These are phyloP conservation scores for Electrophaes corylata DNA, from an alignment of 2,888 invertebrate genomes.

Conservation along the genomic window DNA sequence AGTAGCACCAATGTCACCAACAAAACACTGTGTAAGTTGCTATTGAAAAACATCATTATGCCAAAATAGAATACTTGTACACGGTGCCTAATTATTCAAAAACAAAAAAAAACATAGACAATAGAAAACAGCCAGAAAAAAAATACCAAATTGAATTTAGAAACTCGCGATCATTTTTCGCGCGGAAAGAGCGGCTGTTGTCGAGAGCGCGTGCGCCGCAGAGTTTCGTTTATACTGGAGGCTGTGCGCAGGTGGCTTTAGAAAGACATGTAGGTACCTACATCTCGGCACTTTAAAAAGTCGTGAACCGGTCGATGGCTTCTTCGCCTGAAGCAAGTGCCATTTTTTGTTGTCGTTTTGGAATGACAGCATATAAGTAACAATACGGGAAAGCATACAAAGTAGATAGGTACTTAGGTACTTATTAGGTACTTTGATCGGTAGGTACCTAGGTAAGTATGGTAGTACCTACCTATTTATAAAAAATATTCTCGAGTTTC, in stretches of 20 bases:
- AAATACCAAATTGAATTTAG: slow-evolving; percentile 43
- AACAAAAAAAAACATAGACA: not conserved
- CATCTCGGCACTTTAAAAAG: slow-evolving; percentile 25
- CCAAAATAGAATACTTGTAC: not conserved
- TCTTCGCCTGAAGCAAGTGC: slow-evolving; percentile 43
- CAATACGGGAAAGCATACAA: too few relatives aligned
- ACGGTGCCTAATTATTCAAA: slow-evolving; percentile 11
- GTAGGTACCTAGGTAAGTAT: too few relatives aligned
- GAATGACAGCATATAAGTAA: slow-evolving; percentile 10
- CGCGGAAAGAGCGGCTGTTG: slow-evolving; percentile 57
- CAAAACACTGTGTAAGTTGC: slow-evolving; percentile 69
- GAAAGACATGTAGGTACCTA: slow-evolving; percentile 48
- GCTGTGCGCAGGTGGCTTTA: slow-evolving; percentile 60
- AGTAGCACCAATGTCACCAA: slow-evolving; percentile 72
- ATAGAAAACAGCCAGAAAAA: slow-evolving; percentile 1
- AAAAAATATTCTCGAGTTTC: too few relatives aligned
- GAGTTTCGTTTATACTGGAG: slow-evolving; percentile 67
- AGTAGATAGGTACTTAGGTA: not conserved
- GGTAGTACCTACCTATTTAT: too few relatives aligned
- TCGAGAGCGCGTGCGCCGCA: slow-evolving; percentile 66
- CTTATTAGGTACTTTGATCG: not conserved
- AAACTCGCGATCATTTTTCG: slow-evolving; percentile 71
- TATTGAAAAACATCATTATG: slow-evolving; percentile 67
- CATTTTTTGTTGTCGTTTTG: slow-evolving; percentile 26
- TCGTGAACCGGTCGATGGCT: slow-evolving; percentile 61